Conservation (phyloP, 2,888 invertebrate species). For the Unio delphinus region DNA sequence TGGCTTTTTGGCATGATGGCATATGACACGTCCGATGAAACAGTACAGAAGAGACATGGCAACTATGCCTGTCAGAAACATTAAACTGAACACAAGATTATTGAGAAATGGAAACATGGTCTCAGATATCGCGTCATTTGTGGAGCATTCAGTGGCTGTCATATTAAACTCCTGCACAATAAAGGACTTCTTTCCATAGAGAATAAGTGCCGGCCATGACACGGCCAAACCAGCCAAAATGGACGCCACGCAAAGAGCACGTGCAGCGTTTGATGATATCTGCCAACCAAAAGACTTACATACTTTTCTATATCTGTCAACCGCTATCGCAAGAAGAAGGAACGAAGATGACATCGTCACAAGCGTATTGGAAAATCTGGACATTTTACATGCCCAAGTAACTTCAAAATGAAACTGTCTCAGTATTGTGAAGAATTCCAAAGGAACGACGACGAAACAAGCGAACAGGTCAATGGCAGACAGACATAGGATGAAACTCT, state of each 20-base stretch:
- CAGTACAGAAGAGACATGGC: conserved; percentile 33
- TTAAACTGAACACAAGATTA: conserved; percentile 15
- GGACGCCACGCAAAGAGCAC: conserved; percentile 21
- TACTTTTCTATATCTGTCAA: conserved; percentile 50
- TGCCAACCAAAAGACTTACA: conserved; percentile 48
- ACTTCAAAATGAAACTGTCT: conserved; percentile 35
- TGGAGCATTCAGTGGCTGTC: conserved; percentile 47
- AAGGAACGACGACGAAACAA: conserved; percentile 36
- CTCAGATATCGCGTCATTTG: conserved; percentile 30
- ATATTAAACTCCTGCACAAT: conserved; percentile 15
- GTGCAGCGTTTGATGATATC: conserved; percentile 38
- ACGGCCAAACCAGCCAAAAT: conserved; percentile 21
- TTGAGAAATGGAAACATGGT: conserved; percentile 35
- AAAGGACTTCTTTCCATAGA: conserved; percentile 40
- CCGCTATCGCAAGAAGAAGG: conserved; percentile 35
- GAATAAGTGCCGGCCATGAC: conserved; percentile 28
- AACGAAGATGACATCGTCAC: conserved; percentile 29
- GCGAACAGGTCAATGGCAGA: conserved; percentile 37
- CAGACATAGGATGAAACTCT: conserved; percentile 37
- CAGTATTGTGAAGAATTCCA: conserved; percentile 32
- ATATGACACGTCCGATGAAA: conserved; percentile 34
- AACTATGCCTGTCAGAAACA: conserved; percentile 29
- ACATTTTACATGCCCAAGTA: conserved; percentile 31
- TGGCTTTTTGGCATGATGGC: conserved; percentile 19
- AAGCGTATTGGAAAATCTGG: conserved; percentile 32